These are phyloP conservation scores for Mustelus asterias DNA, from an alignment of 2,113 vertebrate genomes.

Conservation along the genomic window DNA sequence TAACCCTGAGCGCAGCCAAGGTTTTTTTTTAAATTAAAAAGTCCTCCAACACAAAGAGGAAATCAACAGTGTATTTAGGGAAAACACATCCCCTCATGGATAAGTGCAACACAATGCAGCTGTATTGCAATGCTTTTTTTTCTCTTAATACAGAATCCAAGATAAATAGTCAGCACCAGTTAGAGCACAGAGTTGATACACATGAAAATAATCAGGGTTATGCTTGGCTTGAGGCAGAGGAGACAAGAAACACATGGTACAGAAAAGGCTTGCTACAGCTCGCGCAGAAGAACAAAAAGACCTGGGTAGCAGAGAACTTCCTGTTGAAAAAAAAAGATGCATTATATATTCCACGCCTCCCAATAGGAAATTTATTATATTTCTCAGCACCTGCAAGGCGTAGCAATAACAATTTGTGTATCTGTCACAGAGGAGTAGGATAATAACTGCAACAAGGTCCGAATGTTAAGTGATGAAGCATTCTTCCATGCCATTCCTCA, in stretches of 20 bases:
- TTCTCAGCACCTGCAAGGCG: not conserved
- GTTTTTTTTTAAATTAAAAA: slow-evolving; percentile 50
- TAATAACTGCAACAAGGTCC: not conserved
- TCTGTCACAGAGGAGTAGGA: not conserved
- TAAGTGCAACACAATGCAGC: slow-evolving; percentile 45
- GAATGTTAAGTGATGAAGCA: not conserved
- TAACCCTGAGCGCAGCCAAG: slow-evolving; percentile 48
- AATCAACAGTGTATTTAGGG: slow-evolving; percentile 55
- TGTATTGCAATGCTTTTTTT: slow-evolving; percentile 41
- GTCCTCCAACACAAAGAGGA: slow-evolving; percentile 56
- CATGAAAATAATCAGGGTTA: slow-evolving; percentile 44
- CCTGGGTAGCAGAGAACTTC: not conserved
- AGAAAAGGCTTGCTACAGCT: not conserved
- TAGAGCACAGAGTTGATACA: slow-evolving; percentile 34
- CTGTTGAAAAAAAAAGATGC: not conserved
- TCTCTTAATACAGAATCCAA: slow-evolving; percentile 44
- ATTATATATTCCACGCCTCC: not conserved
- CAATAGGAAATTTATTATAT: not conserved
- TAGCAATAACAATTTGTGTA: not conserved
- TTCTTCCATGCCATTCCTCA: not conserved
- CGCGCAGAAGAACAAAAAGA: not conserved
- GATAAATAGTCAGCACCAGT: slow-evolving; percentile 41
- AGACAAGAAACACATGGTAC: slow-evolving; percentile 39
- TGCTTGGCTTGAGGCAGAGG: slow-evolving; percentile 44
- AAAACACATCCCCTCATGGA: slow-evolving; percentile 47